These are phyloP conservation scores for Cylas formicarius DNA, from an alignment of 1,140 invertebrate species.

Conservation along the genomic window DNA sequence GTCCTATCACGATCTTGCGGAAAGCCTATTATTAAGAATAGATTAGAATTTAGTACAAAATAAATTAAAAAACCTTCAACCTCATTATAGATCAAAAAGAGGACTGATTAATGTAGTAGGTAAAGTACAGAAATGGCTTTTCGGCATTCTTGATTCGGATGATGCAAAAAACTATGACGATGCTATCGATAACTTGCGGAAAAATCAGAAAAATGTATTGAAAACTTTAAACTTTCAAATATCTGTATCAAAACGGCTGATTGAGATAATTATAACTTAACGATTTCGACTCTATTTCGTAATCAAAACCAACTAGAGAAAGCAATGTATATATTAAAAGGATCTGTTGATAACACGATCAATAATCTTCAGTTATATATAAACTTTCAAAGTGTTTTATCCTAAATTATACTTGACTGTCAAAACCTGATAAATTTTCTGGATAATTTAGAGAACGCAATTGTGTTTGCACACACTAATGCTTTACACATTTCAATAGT, in stretches of 20 bases:
- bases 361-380: no score
- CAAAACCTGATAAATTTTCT: no score
- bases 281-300: no score
- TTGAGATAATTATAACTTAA: no score
- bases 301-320: no score
- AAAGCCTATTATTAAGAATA: constrained; percentile 1
- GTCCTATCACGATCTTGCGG: neutral
- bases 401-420: no score
- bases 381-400: no score
- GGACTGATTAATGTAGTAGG: constrained; percentile 3
- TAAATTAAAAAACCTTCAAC: neutral
- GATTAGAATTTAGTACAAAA: neutral
- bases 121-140: constrained; percentile 9
- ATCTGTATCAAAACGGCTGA: constrained; percentile 5
- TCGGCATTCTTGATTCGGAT: constrained; percentile 10
- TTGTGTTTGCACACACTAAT: no score
- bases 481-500: no score
- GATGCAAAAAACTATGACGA: constrained; percentile 9
- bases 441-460: no score
- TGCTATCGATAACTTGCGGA: neutral
- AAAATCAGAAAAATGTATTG: neutral
- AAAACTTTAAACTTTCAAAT: constrained; percentile 5
- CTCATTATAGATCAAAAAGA: neutral
- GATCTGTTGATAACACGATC: no score
- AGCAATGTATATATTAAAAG: no score